phyloP scores from a whole-genome alignment of 2,888 invertebrate genomes.

The Suillia variegata region DNA sequence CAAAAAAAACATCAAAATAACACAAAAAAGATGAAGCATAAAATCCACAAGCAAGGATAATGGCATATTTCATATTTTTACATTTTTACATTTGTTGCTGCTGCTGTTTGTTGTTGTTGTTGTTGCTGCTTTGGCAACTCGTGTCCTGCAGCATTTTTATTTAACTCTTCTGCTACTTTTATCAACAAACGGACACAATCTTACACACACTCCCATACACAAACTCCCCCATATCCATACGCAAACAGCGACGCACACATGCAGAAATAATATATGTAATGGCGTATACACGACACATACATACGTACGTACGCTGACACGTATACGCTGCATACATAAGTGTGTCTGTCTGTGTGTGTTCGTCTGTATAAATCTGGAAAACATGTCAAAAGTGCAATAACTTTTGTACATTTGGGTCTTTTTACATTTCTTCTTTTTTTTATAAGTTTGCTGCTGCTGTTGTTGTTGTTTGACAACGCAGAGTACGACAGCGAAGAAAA shows the following conservation, averaged over 20 bases:
- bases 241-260: too few relatives aligned
- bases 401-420: neutral
- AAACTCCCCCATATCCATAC: too few relatives aligned
- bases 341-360: neutral
- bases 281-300: too few relatives aligned
- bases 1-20: too few relatives aligned
- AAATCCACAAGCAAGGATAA: constrained; percentile 1
- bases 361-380: neutral
- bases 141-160: constrained; percentile 3
- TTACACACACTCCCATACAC: too few relatives aligned
- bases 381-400: constrained; percentile 4
- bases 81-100: too few relatives aligned
- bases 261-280: too few relatives aligned
- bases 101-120: neutral
- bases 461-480: neutral
- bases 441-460: too few relatives aligned
- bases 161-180: neutral
- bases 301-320: neutral
- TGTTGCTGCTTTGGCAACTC: neutral
- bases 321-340: neutral
- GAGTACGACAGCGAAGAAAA: neutral
- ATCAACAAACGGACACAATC: too few relatives aligned
- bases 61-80: neutral
- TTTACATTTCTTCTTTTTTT: too few relatives aligned
- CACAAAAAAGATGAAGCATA: neutral